Conservation (phyloP, 2,888 invertebrate genomes). For the Tachina lurida region DNA sequence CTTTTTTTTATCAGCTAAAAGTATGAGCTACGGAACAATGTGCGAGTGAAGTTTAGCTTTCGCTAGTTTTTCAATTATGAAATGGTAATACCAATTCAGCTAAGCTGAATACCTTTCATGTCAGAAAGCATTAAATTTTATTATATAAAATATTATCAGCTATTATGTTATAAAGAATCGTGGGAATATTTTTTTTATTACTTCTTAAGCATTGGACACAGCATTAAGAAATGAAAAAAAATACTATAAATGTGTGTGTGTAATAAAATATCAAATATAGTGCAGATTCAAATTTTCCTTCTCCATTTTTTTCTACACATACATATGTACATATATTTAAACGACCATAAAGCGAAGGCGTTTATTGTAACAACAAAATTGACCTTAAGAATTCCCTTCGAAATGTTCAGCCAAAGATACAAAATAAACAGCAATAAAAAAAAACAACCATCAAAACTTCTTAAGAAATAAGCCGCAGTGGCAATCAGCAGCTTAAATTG, state of each 20-base stretch:
- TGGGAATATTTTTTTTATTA: constrained; percentile 23
- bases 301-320: neutral
- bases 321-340: constrained; percentile 6
- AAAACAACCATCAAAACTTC: constrained; percentile 51
- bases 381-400: constrained; percentile 62
- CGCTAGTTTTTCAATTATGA: too few species aligned
- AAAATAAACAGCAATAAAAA: constrained; percentile 50
- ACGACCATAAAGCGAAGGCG: constrained; percentile 60
- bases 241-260: constrained; percentile 1
- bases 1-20: too few species aligned
- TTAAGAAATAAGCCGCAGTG: constrained; percentile 72
- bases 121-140: neutral
- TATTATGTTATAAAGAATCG: neutral
- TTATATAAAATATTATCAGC: neutral
- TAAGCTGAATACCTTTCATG: constrained; percentile 8
- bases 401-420: constrained; percentile 44
- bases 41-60: too few species aligned
- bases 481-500: constrained; percentile 68
- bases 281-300: constrained; percentile 15
- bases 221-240: neutral
- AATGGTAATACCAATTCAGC: neutral
- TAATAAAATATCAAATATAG: constrained; percentile 45
- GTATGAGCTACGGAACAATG: too few species aligned
- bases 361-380: constrained; percentile 65
- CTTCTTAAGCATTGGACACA: neutral